These are phyloP conservation scores for Anarrhichthys ocellatus DNA, from an alignment of 2,113 vertebrate species.

Conservation along the genomic window DNA sequence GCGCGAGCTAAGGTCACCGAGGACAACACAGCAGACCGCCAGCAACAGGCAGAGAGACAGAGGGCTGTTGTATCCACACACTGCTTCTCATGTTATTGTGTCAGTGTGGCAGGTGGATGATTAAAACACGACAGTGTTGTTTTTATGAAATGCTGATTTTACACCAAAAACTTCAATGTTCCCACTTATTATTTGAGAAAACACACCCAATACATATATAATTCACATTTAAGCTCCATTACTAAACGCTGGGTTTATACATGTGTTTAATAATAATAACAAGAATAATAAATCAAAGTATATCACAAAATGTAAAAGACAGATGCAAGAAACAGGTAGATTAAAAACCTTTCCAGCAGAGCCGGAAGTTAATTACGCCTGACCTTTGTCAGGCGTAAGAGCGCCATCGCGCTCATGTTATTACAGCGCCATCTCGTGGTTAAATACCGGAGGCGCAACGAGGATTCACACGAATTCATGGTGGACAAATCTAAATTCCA, in stretches of 20 bases:
- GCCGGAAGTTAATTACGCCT: neutral
- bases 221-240: neutral
- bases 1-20: slow-evolving; percentile 64
- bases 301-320: neutral
- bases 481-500: neutral
- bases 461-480: neutral
- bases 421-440: slow-evolving; percentile 56
- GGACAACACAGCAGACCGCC: slow-evolving; percentile 54
- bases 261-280: neutral
- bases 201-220: too few relatives aligned
- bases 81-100: neutral
- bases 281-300: too few relatives aligned
- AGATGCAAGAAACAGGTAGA: neutral
- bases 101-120: neutral
- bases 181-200: neutral
- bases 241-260: neutral
- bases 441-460: neutral
- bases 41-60: slow-evolving; percentile 1
- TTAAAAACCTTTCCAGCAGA: neutral
- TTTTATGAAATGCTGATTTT: neutral
- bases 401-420: neutral
- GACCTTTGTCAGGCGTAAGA: neutral
- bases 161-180: neutral
- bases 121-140: neutral
- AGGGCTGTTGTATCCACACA: slow-evolving; percentile 2